phyloP scores from a whole-genome alignment of 2,113 vertebrate genomes.

The Mastomys coucha region DNA sequence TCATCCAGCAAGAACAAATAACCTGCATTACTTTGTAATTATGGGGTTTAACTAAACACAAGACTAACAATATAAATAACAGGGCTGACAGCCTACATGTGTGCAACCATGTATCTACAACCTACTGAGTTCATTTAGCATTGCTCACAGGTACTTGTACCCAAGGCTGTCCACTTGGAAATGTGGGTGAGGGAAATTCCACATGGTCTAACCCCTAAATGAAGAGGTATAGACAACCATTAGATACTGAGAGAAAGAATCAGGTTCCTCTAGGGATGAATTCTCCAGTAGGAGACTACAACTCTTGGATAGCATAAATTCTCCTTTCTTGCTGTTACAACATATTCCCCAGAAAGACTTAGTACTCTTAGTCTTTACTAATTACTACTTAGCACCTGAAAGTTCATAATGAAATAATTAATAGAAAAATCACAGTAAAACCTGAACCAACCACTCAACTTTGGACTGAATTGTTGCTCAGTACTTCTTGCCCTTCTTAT shows the following conservation, averaged over 20 bases:
- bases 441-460: neutral
- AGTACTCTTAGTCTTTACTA: neutral
- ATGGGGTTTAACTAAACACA: constrained; percentile 65
- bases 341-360: neutral
- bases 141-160: no score
- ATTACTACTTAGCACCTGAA: neutral
- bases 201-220: neutral
- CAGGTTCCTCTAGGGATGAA: neutral
- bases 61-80: constrained; percentile 39
- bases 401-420: neutral
- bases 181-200: neutral
- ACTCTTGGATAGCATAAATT: neutral
- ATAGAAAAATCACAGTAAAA: neutral
- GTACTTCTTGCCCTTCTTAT: neutral
- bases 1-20: constrained; percentile 72
- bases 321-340: neutral
- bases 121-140: neutral
- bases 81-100: constrained; percentile 19
- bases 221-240: neutral
- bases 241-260: no score
- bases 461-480: neutral
- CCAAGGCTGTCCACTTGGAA: neutral
- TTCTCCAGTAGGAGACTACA: neutral
- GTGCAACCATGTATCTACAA: neutral
- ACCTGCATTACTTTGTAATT: constrained; percentile 70